phyloP scores from a whole-genome alignment of 2,888 invertebrate species.

The Melangyna quadrimaculata region DNA sequence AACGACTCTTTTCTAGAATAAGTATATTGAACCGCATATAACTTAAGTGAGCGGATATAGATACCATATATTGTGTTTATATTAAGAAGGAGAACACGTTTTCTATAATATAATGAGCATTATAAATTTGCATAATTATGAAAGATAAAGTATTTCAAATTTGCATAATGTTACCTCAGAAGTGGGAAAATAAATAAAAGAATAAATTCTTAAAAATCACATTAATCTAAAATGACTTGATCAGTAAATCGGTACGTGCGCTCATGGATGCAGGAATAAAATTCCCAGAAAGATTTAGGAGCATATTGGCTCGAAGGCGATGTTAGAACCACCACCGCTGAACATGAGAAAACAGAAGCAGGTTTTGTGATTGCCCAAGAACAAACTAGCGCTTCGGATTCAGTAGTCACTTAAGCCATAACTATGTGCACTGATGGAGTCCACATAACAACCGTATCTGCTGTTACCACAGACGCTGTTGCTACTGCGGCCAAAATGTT shows the following conservation, averaged over 20 bases:
- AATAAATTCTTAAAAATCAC: background rate
- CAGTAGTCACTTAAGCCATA: background rate
- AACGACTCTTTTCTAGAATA: too few relatives aligned
- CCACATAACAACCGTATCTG: background rate
- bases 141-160: too few relatives aligned
- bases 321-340: background rate
- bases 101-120: too few relatives aligned
- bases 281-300: background rate
- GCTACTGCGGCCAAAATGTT: background rate
- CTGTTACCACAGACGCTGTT: background rate
- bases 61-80: too few relatives aligned
- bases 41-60: too few relatives aligned
- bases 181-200: background rate
- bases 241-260: background rate
- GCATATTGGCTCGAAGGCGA: background rate
- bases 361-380: background rate
- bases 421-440: background rate
- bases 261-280: background rate
- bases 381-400: too few relatives aligned
- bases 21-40: too few relatives aligned
- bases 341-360: too few relatives aligned
- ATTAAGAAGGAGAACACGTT: too few relatives aligned
- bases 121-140: too few relatives aligned
- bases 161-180: background rate
- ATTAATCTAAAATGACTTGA: background rate